phyloP scores from a whole-genome alignment of 2,113 vertebrate genomes.

The Abramis brama region DNA sequence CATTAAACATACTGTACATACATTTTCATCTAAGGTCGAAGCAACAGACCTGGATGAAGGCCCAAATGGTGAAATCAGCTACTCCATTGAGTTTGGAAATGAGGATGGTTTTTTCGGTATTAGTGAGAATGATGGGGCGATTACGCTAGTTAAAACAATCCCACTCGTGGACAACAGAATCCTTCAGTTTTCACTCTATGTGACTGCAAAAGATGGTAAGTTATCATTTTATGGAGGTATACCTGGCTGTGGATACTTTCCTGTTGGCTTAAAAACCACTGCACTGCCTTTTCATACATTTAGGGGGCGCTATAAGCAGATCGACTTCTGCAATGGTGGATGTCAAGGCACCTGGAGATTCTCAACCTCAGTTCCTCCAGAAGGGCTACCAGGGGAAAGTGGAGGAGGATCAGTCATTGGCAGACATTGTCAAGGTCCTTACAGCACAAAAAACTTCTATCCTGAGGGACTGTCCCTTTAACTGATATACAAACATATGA shows the following conservation, averaged over 20 bases:
- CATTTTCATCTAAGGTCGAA: slow-evolving; percentile 65
- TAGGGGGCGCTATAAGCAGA: slow-evolving; percentile 71
- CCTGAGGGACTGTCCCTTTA: background rate
- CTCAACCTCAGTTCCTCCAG: slow-evolving; percentile 71
- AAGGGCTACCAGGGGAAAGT: slow-evolving; percentile 65
- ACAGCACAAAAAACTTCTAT: background rate
- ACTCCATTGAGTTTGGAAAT: slow-evolving; percentile 75
- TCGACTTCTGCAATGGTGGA: slow-evolving; percentile 68
- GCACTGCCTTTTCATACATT: slow-evolving; percentile 30
- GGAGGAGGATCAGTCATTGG: slow-evolving; percentile 70
- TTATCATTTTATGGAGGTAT: background rate
- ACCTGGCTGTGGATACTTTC: background rate
- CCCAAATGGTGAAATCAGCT: slow-evolving; percentile 74
- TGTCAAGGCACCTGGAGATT: slow-evolving; percentile 71
- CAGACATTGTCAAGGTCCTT: slow-evolving; percentile 66
- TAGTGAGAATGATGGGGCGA: slow-evolving; percentile 66
- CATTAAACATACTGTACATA: background rate
- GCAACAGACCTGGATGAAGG: slow-evolving; percentile 75
- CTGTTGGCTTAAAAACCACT: background rate
- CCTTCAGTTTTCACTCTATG: slow-evolving; percentile 72
- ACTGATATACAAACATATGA: background rate
- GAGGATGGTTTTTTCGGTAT: slow-evolving; percentile 73
- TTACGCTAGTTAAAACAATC: slow-evolving; percentile 71
- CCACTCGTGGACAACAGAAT: slow-evolving; percentile 61
- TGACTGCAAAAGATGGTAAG: slow-evolving; percentile 79